Conservation (phyloP, 2,113 vertebrate species). For the Willisornis vidua region DNA sequence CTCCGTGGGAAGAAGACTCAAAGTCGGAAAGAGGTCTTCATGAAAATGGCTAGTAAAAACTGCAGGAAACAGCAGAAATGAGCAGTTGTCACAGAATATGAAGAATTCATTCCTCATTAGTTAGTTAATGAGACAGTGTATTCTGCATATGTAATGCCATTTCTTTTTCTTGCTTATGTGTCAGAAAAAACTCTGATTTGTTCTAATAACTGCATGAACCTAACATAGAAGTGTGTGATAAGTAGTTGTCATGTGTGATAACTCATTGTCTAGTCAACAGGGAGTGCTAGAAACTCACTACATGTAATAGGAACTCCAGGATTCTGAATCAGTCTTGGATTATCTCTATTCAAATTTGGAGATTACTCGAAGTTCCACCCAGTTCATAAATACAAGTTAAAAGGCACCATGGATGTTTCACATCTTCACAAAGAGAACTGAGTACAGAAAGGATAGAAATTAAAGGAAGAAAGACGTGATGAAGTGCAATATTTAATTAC, state of each 20-base stretch:
- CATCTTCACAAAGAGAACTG: neutral
- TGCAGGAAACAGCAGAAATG: neutral
- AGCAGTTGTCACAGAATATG: neutral
- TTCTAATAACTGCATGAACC: neutral
- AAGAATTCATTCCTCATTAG: slow-evolving; percentile 20
- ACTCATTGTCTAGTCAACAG: neutral
- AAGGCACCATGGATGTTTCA: neutral
- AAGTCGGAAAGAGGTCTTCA: neutral
- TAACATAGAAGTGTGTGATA: neutral
- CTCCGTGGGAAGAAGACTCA: neutral
- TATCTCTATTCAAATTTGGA: neutral
- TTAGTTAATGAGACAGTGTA: slow-evolving; percentile 29
- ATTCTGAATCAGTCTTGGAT: neutral
- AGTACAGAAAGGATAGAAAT: neutral
- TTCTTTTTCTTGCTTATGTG: neutral
- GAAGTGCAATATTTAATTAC: neutral
- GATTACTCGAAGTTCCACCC: neutral
- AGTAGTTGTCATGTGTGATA: rapidly evolving
- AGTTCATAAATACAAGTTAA: neutral
- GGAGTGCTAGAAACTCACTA: neutral
- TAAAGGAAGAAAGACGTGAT: neutral
- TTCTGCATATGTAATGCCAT: neutral
- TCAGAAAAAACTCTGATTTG: neutral
- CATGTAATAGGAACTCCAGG: neutral
- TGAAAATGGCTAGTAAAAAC: neutral